Conservation (phyloP, 2,797 vertebrate genomes). For the Sebastes vulpes region DNA sequence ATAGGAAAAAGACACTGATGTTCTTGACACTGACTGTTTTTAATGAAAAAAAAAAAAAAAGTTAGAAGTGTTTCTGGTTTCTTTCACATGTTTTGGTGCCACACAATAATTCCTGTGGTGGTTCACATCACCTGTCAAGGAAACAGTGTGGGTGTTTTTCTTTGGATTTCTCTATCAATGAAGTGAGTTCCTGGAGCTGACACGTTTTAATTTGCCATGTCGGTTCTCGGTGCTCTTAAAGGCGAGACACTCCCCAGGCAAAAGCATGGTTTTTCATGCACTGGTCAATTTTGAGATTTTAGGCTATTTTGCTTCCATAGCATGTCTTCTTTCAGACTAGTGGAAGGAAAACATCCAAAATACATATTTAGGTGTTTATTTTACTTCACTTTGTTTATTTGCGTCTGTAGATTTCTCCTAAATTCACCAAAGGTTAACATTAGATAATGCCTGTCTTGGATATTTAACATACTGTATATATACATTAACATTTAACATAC, state of each 20-base stretch:
- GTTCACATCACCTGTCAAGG: neutral
- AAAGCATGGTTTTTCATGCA: neutral
- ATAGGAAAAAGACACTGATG: neutral
- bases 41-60: neutral
- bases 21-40: too few relatives aligned
- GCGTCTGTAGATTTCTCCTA: neutral
- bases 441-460: neutral
- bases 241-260: neutral
- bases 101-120: neutral
- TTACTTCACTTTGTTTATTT: neutral
- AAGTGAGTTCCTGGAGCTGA: neutral
- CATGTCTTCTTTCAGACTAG: neutral
- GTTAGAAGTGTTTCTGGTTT: neutral
- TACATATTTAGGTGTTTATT: neutral
- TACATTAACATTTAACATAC: too few relatives aligned
- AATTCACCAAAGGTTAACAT: neutral
- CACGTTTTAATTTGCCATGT: neutral
- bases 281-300: neutral
- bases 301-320: neutral
- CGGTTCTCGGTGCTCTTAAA: neutral
- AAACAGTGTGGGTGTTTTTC: neutral
- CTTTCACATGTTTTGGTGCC: neutral
- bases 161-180: neutral
- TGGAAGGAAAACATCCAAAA: neutral
- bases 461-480: too few relatives aligned